A percentile compares a stretch with the other conserved stretches of the same genome.
Conservation (phyloP, 2,113 vertebrate species). For the Cyprinodon brontotheroides region DNA sequence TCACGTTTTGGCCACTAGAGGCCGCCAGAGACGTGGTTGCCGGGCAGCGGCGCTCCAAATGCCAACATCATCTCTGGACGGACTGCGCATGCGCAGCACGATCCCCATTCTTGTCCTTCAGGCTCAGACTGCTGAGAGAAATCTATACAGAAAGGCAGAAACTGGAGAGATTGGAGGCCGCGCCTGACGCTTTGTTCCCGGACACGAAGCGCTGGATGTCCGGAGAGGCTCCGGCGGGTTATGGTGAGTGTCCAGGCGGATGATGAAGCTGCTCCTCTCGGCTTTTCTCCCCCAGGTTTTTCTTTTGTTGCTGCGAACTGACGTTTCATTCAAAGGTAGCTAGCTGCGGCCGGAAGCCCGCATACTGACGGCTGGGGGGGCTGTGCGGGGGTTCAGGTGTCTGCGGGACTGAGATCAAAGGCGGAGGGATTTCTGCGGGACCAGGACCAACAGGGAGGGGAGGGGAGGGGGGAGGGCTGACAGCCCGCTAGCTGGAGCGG, state of each 20-base stretch:
- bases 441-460: not conserved
- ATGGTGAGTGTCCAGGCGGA: conserved; percentile 51
- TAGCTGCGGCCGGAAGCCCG: conserved; percentile 48
- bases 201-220: not conserved
- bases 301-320: conserved; percentile 59
- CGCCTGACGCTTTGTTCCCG: not conserved
- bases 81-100: conserved; percentile 64
- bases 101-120: conserved; percentile 76
- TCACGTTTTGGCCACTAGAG: conserved; percentile 29
- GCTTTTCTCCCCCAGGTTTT: conserved; percentile 17
- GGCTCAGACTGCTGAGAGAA: no score
- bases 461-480: not conserved
- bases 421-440: no score
- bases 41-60: conserved; percentile 47
- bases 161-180: conserved; percentile 44
- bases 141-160: conserved; percentile 46
- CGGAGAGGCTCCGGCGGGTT: conserved; percentile 9
- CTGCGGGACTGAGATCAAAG: not conserved
- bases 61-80: conserved; percentile 70
- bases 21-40: conserved; percentile 20
- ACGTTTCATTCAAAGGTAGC: conserved; percentile 63
- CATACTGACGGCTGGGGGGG: not conserved
- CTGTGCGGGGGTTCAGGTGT: not conserved
- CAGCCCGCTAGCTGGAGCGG: not conserved
- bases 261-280: not conserved